These are phyloP conservation scores for Cynopterus sphinx DNA, from an alignment of 2,797 vertebrate species.

Conservation along the genomic window DNA sequence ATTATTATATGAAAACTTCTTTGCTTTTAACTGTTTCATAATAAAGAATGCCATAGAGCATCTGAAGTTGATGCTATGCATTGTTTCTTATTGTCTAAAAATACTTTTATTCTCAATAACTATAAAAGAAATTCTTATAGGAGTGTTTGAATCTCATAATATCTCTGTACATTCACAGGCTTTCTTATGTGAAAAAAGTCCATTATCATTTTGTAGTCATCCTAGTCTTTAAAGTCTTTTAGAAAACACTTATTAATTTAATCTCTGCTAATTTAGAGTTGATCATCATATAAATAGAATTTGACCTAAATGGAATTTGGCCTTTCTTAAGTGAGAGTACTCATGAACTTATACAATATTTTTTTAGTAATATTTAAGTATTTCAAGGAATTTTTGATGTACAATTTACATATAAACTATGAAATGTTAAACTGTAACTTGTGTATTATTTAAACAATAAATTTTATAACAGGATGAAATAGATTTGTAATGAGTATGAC, in stretches of 20 bases:
- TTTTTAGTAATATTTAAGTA: slow-evolving; percentile 14
- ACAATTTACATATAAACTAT: neutral
- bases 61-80: neutral
- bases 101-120: neutral
- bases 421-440: neutral
- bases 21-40: neutral
- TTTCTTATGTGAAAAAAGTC: neutral
- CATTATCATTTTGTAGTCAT: neutral
- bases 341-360: slow-evolving; percentile 9
- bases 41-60: neutral
- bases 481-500: neutral
- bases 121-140: neutral
- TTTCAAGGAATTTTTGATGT: neutral
- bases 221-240: neutral
- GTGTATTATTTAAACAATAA: neutral
- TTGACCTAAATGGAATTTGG: neutral
- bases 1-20: neutral
- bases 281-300: neutral
- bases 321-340: neutral
- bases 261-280: slow-evolving; percentile 36
- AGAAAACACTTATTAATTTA: slow-evolving; percentile 12
- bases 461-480: neutral
- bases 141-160: neutral
- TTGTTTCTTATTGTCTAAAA: neutral
- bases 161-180: neutral